Evolutionary conservation across 2,888 invertebrate species (phyloP).

Genomic region (Orthosia gracilis): DNA sequence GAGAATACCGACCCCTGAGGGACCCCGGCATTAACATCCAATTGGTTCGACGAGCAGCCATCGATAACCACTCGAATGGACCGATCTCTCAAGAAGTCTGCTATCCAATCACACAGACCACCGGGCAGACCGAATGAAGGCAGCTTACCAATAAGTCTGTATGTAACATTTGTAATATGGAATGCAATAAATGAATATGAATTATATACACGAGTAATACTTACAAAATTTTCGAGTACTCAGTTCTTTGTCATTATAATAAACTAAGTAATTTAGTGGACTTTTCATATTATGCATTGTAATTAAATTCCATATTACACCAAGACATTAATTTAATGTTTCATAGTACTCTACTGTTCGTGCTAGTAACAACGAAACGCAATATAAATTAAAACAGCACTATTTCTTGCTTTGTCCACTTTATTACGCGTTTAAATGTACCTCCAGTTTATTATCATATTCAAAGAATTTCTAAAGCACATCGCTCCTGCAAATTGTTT

Average conservation of each 20-base stretch:
- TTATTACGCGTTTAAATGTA: not conserved
- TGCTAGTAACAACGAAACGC: not conserved
- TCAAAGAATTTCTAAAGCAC: slow-evolving; percentile 8
- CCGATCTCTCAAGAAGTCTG: no score
- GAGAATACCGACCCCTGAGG: no score
- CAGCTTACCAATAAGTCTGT: no score
- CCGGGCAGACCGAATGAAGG: no score
- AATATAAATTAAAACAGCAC: slow-evolving; percentile 22
- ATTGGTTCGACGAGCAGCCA: no score
- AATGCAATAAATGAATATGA: no score
- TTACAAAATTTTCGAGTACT: no score
- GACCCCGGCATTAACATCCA: no score
- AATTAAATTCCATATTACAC: slow-evolving; percentile 7
- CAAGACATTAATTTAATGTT: not conserved
- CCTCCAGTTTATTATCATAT: slow-evolving; percentile 12
- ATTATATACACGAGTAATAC: no score
- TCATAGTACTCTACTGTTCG: not conserved
- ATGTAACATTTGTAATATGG: no score
- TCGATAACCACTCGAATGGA: no score
- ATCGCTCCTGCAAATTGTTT: not conserved
- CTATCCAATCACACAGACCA: no score
- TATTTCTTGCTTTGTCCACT: not conserved
- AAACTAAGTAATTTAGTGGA: not conserved
- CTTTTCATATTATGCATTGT: not conserved
- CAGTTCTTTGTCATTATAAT: not conserved